Evolutionary conservation across 1,140 invertebrate genomes (phyloP), one percentile per base, ranked within the genome.

Genomic region (Euura saliciscinereae): DNA sequence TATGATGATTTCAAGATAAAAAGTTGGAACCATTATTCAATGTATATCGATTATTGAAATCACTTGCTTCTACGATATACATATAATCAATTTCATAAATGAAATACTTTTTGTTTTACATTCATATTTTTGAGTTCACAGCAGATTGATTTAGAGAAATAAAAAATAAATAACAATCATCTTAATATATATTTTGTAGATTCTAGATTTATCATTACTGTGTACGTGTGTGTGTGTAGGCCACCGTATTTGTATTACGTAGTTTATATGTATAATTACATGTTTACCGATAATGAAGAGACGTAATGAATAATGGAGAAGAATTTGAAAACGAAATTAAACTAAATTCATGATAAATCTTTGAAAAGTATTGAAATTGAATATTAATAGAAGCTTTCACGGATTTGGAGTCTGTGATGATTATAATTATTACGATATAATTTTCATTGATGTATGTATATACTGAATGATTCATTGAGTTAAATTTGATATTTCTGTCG

Each of bases 101-200:
- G 28, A 28, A 66, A 66, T 8, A 65, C 45, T 73, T 51, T 71
- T 71, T 74, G 59, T 76, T 74, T 72, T 71, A 6, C 2, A 69
- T 68, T 28, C 11, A 72, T 72, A 70, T 73, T 64, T 73, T 45
- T 68, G 71, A 43, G 45, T 5, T 46, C 70, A 71, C 45, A 44
- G n/a, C 71, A 59, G 70, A 65, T 4, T 66, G 59, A 44, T 44
- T 71, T 7, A 73, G 51, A 45, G 43, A 46, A 67, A 28, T 75
- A 70, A 28, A 28, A 28, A 28, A 28, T 28, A 28, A 28, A 28
- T 28, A 28, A 28, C 28, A 28, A 28, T n/a, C n/a, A n/a, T 28
- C 28, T 28, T 28, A 28, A 28, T 28, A 73, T 74, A 78, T 73
- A 75, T 78, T 77, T 75, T 78, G 71, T 77, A 77, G 74, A 69